These are phyloP conservation scores for Venturia canescens DNA, from an alignment of 1,140 invertebrate genomes.

Conservation along the genomic window DNA sequence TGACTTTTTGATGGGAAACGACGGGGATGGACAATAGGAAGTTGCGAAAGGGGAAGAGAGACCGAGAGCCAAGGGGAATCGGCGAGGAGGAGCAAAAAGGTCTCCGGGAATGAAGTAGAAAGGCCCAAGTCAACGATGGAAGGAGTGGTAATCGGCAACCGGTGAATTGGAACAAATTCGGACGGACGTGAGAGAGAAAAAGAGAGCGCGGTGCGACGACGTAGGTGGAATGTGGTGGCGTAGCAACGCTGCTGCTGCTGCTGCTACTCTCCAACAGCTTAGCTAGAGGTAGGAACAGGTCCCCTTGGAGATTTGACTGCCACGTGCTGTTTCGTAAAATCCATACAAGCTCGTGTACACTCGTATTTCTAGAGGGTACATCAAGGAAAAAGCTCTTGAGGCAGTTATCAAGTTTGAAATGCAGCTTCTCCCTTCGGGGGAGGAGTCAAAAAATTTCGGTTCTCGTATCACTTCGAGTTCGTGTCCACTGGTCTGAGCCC, in stretches of 20 bases:
- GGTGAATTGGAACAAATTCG: conserved; percentile 71
- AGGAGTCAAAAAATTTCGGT: background rate
- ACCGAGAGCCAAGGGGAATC: conserved; percentile 32
- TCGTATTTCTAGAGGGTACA: background rate
- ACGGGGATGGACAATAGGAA: conserved; percentile 53
- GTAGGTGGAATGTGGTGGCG: conserved; percentile 16
- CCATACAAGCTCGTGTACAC: conserved; percentile 20
- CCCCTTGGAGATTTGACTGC: conserved; percentile 36
- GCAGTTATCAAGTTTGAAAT: conserved; percentile 5
- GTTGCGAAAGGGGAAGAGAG: conserved; percentile 62
- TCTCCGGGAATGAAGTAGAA: conserved; percentile 51
- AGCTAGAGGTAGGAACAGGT: conserved; percentile 20
- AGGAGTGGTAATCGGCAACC: conserved; percentile 67
- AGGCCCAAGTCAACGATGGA: conserved; percentile 46
- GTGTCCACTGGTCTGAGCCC: background rate
- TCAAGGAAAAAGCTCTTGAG: background rate
- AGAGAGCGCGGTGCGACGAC: conserved; percentile 58
- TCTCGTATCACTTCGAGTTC: background rate
- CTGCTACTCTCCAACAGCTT: conserved; percentile 8
- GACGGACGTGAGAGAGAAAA: conserved; percentile 66
- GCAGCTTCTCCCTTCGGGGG: background rate
- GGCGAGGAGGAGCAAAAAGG: conserved; percentile 13
- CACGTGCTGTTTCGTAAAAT: conserved; percentile 17
- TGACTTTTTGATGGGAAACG: conserved; percentile 8
- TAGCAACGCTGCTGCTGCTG: conserved; percentile 32